A percentile compares a stretch with the other conserved stretches of the same genome.
Evolutionary conservation across 2,888 invertebrate species (phyloP).

Genomic region (Dynastes tityus): DNA sequence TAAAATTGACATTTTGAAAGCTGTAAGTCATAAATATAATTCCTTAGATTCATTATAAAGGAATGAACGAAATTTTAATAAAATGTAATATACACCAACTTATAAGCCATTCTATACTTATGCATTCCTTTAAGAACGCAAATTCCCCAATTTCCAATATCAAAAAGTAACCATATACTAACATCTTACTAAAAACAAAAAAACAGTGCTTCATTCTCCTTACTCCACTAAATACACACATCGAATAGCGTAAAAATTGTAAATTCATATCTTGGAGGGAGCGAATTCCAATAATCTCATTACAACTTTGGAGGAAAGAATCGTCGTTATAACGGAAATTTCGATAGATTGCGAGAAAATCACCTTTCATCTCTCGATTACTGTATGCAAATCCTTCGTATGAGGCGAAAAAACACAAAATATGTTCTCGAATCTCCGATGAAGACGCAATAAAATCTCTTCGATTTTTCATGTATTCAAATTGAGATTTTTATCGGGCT

Average conservation of each 20-base stretch:
- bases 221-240: too few species aligned
- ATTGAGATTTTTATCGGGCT: conserved; percentile 40
- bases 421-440: conserved; percentile 14
- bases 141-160: too few species aligned
- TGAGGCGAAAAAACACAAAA: conserved; percentile 14
- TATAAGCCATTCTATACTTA: too few species aligned
- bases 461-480: conserved; percentile 43
- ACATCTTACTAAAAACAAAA: too few species aligned
- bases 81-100: not conserved
- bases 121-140: too few species aligned
- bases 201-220: too few species aligned
- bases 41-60: too few species aligned
- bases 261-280: too few species aligned
- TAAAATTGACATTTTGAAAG: too few species aligned
- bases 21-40: too few species aligned
- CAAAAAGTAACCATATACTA: too few species aligned
- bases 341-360: conserved; percentile 19
- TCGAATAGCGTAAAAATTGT: too few species aligned
- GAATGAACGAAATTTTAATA: not conserved
- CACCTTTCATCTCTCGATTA: conserved; percentile 15
- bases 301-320: not conserved
- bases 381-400: conserved; percentile 7
- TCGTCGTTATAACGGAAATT: not conserved
- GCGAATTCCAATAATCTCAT: conserved; percentile 20
- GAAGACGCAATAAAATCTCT: conserved; percentile 39